Conservation (phyloP, 2,797 vertebrate species). For the Tenualosa ilisha region DNA sequence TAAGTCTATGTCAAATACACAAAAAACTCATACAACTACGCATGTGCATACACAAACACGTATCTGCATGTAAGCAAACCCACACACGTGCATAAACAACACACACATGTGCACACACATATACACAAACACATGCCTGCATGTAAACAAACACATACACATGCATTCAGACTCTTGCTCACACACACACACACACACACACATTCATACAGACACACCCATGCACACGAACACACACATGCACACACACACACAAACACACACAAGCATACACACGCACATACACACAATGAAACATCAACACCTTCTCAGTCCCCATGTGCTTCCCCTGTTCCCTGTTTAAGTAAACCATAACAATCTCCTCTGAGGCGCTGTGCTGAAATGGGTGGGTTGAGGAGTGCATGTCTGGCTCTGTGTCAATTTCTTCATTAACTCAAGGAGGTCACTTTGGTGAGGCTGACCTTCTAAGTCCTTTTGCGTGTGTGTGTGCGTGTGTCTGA, state of each 20-base stretch:
- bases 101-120: not conserved
- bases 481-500: not conserved
- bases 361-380: not conserved
- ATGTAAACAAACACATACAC: not conserved
- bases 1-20: not conserved
- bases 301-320: not conserved
- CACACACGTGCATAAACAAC: no score
- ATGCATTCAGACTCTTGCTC: no score
- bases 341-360: conserved; percentile 10
- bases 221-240: not conserved
- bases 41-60: no score
- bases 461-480: not conserved
- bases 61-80: no score
- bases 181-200: not conserved
- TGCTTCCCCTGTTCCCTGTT: not conserved
- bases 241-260: not conserved
- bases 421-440: not conserved
- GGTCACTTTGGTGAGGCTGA: not conserved
- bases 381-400: not conserved
- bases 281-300: not conserved
- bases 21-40: no score
- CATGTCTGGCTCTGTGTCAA: conserved; percentile 4
- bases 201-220: not conserved
- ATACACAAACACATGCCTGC: no score
- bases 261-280: not conserved